Conservation (phyloP, 1,140 invertebrate genomes). For the Eupeodes corollae region DNA sequence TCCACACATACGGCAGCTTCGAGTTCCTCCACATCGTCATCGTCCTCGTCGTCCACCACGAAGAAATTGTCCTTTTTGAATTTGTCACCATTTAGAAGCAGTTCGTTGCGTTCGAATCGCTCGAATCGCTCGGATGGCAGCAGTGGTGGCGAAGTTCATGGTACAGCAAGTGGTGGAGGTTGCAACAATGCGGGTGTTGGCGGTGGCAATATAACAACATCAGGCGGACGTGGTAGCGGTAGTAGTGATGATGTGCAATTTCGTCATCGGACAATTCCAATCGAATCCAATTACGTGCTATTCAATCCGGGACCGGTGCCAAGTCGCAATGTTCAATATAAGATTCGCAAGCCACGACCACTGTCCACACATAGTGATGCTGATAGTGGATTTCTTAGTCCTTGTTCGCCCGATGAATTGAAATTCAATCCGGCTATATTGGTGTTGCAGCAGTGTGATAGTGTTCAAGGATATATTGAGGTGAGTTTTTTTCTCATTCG, state of each 20-base stretch:
- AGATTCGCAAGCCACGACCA: slow-evolving; percentile 29
- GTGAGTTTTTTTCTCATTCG: slow-evolving; percentile 18
- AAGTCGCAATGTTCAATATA: slow-evolving; percentile 34
- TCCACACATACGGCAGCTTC: slow-evolving; percentile 9
- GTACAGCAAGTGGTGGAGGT: slow-evolving; percentile 7
- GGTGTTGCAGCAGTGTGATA: slow-evolving; percentile 35
- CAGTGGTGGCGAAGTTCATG: not conserved
- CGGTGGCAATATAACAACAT: not conserved
- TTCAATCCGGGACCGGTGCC: slow-evolving; percentile 35
- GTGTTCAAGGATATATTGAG: slow-evolving; percentile 36
- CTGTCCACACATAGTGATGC: slow-evolving; percentile 34
- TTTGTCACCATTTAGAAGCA: slow-evolving; percentile 24
- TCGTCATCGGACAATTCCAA: slow-evolving; percentile 24
- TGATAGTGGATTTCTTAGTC: slow-evolving; percentile 35
- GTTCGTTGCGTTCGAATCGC: slow-evolving; percentile 11
- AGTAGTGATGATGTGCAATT: slow-evolving; percentile 9
- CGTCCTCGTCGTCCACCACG: slow-evolving; percentile 10
- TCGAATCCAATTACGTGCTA: slow-evolving; percentile 34
- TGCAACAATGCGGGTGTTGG: slow-evolving; percentile 16
- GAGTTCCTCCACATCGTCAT: slow-evolving; percentile 14
- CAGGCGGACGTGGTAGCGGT: not conserved
- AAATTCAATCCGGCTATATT: slow-evolving; percentile 29
- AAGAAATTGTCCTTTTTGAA: slow-evolving; percentile 31
- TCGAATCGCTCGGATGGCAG: not conserved
- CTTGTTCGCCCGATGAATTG: slow-evolving; percentile 32